Conservation (phyloP, 1,140 invertebrate species). For the Ladona fulva region DNA sequence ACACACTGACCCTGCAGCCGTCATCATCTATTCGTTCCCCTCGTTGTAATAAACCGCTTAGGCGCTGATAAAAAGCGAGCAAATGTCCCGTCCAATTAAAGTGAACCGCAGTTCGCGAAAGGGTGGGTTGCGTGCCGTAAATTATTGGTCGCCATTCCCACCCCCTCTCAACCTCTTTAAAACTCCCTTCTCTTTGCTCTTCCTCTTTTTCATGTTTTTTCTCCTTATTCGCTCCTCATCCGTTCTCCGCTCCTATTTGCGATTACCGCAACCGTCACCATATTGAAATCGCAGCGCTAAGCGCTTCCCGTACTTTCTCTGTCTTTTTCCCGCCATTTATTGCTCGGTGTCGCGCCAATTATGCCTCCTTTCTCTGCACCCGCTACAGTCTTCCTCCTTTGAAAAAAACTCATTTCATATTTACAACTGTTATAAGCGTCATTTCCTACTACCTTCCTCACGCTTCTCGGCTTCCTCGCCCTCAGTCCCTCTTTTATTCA, state of each 20-base stretch:
- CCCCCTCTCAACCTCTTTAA: neutral
- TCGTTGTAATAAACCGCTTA: slow-evolving; percentile 3
- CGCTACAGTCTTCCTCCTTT: neutral
- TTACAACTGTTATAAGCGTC: no score
- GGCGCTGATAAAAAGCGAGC: slow-evolving; percentile 7
- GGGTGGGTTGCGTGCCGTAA: slow-evolving; percentile 5
- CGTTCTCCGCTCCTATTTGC: neutral
- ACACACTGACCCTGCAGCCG: neutral
- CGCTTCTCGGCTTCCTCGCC: no score
- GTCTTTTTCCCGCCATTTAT: neutral
- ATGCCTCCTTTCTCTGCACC: neutral
- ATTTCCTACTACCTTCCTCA: no score
- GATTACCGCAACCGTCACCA: neutral
- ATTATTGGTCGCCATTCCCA: neutral
- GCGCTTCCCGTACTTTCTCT: neutral
- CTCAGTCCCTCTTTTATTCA: no score
- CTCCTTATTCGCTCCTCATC: neutral
- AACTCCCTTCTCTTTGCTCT: neutral
- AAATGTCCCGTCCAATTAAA: slow-evolving; percentile 6
- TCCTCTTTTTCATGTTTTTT: neutral
- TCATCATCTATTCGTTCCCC: slow-evolving; percentile 8
- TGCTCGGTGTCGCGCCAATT: neutral
- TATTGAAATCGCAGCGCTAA: neutral
- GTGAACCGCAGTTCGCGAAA: neutral
- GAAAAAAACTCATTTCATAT: no score